Evolutionary conservation across 2,113 vertebrate genomes (phyloP), one percentile per base, ranked within the genome.

Genomic region (Echinops telfairi): DNA sequence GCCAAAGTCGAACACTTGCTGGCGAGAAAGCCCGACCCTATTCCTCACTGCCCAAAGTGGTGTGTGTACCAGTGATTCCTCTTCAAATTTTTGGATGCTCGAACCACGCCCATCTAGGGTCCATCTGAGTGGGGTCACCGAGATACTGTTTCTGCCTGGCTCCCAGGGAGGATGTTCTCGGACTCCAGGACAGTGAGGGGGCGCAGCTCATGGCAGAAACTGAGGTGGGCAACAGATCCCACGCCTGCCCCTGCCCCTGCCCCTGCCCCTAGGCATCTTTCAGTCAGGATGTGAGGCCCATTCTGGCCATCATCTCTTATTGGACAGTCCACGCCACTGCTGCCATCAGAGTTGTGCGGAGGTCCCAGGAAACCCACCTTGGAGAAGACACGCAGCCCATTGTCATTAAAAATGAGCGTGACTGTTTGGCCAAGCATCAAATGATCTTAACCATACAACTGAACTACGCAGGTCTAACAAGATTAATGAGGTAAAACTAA

Each of bases 311-410:
- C 98, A 99, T 99, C 97, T 99, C 98, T 84, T 99, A 99, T 4
- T 99, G 99, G 12, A 99, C 98, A 0, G 99, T 99, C 99, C 99
- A 99, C 0, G 99, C 99, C 99, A 99, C 99, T 0, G 99, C 99
- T 31, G 99, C 99, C 99, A 99, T 99, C 90, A 99, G 98, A n/a
- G 99, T 99, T 79, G 99, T 98, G 31, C 99, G 98, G 75, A 99
- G 98, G 23, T 98, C 98, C 80, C 99, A 98, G 20, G 99, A 99
- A 2, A 99, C 0, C 98, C 98, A 0, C 99, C 99, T 2, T 98
- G 98, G 92, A 99, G 99, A 99, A 99, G 11, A 99, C 99, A 0
- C 68, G 33, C 66, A 99, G 85, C 36, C 99, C 99, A 0, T 98
- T 98, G 81, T 98, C 99, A 97, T 77, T 98, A 95, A 98, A 99